A percentile compares a stretch with the other conserved stretches of the same genome.
Evolutionary conservation across 2,797 vertebrate genomes (phyloP).

Genomic region (Atherinosoma microstoma): DNA sequence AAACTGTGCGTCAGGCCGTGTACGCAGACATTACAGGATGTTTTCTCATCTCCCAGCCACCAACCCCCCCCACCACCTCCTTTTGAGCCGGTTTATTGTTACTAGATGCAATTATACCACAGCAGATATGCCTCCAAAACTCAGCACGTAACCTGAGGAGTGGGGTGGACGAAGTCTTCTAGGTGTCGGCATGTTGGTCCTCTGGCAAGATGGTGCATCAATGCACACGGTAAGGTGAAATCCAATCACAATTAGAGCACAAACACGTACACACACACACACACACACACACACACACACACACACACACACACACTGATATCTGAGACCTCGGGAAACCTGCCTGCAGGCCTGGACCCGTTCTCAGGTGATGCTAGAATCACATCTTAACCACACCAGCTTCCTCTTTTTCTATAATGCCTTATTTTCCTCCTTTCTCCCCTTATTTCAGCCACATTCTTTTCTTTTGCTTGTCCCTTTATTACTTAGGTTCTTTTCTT

Average conservation of each 20-base stretch:
- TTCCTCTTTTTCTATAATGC: constrained; percentile 48
- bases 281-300: constrained; percentile 30
- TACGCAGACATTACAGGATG: constrained; percentile 5
- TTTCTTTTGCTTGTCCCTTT: not conserved
- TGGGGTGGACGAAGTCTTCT: constrained; percentile 30
- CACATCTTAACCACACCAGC: constrained; percentile 57
- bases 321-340: constrained; percentile 65
- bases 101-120: constrained; percentile 8
- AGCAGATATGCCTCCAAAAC: constrained; percentile 24
- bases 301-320: constrained; percentile 45
- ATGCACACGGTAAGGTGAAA: constrained; percentile 53
- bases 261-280: constrained; percentile 32
- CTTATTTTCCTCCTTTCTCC: constrained; percentile 23
- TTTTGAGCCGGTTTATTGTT: constrained; percentile 13
- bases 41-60: constrained; percentile 5
- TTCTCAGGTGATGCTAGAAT: constrained; percentile 64
- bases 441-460: constrained; percentile 4
- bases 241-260: constrained; percentile 43
- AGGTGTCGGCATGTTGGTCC: constrained; percentile 35
- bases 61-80: not conserved
- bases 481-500: constrained; percentile 14
- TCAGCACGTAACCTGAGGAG: constrained; percentile 19
- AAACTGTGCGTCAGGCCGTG: constrained; percentile 11
- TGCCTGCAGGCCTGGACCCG: constrained; percentile 68
- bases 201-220: constrained; percentile 42